Conservation (phyloP, 2,113 vertebrate genomes). For the Alouatta palliata region DNA sequence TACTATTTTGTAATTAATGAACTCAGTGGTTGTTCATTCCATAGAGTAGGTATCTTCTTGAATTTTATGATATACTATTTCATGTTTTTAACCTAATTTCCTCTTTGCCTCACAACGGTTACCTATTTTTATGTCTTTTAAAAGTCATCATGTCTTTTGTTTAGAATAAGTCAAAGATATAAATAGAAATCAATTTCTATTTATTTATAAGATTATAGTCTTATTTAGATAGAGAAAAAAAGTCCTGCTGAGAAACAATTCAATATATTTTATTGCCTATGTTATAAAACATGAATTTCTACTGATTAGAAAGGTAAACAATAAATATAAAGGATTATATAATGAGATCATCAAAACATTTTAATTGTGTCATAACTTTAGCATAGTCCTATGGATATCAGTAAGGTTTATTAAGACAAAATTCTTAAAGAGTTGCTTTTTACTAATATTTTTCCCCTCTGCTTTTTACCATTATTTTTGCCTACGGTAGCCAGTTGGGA, state of each 20-base stretch:
- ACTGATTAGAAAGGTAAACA: background rate
- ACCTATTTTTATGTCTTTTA: background rate
- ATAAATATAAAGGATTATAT: background rate
- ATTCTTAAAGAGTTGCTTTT: background rate
- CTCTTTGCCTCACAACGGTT: background rate
- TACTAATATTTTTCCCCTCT: background rate
- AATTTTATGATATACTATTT: background rate
- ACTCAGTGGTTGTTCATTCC: background rate
- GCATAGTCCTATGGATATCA: background rate
- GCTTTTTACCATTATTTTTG: too few relatives aligned
- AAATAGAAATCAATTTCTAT: too few relatives aligned
- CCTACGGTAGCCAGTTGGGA: background rate
- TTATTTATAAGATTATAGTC: background rate
- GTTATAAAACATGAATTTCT: background rate
- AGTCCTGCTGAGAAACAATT: background rate
- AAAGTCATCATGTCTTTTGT: background rate
- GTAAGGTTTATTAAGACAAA: background rate
- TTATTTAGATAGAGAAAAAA: background rate
- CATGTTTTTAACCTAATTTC: background rate
- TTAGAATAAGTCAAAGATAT: background rate
- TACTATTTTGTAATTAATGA: background rate
- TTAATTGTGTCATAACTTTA: background rate
- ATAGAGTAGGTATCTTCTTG: background rate
- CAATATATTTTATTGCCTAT: background rate
- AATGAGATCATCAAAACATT: background rate